Conservation (phyloP, 2,888 invertebrate species). For the Hydrotaea cyrtoneurina region DNA sequence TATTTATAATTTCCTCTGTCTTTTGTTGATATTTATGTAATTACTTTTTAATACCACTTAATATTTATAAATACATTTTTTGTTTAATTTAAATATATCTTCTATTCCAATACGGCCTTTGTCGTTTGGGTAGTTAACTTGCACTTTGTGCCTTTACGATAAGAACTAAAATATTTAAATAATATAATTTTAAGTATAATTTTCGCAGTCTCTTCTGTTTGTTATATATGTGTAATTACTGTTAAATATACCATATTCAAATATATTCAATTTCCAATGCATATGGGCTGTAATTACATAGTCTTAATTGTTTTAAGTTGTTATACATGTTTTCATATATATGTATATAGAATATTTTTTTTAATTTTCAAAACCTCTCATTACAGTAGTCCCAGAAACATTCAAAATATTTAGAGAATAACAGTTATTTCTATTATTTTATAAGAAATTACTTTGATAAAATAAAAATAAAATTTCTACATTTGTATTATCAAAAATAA, state of each 20-base stretch:
- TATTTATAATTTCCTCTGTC: not conserved
- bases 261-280: not conserved
- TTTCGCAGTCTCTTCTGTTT: not conserved
- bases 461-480: no score
- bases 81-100: no score
- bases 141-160: conserved; percentile 37
- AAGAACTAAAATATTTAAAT: conserved; percentile 30
- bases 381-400: no score
- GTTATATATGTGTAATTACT: not conserved
- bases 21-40: not conserved
- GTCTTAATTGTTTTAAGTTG: no score
- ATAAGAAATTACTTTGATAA: no score
- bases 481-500: conserved; percentile 21
- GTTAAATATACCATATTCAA: not conserved
- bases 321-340: no score
- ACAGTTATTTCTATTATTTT: no score
- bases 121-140: conserved; percentile 30
- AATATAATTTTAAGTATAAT: conserved; percentile 17
- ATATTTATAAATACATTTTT: no score
- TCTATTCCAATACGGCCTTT: no score
- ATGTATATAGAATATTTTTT: no score
- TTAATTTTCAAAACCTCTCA: no score
- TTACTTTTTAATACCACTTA: conserved; percentile 20
- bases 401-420: no score
- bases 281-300: not conserved